Evolutionary conservation across 92 coral and sea anemone species (phyloP).

Genomic region (Metridium senile): DNA sequence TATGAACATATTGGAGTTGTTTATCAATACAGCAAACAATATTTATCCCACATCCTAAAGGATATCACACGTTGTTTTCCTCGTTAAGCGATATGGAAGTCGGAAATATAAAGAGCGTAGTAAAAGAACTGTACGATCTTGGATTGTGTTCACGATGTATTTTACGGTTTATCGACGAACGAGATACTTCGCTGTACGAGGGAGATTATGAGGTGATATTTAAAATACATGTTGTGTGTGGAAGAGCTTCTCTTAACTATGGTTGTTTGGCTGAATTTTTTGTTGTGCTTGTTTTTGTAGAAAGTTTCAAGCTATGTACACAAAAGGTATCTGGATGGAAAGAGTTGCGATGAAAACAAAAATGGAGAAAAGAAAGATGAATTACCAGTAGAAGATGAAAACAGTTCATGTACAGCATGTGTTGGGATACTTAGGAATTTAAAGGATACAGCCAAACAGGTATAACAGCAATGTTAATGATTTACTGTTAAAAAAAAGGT

Average conservation of each 20-base stretch:
- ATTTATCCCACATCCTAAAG: neutral
- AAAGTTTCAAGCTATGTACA: neutral
- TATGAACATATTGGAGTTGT: neutral
- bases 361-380: neutral
- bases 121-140: constrained; percentile 39
- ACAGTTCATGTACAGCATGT: constrained; percentile 54
- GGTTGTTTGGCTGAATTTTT: neutral
- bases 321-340: constrained; percentile 7
- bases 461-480: too few relatives aligned
- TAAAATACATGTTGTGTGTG: too few relatives aligned
- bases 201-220: constrained; percentile 67
- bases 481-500: too few relatives aligned
- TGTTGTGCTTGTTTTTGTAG: neutral
- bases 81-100: constrained; percentile 1
- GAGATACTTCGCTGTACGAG: constrained; percentile 41
- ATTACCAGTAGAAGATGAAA: neutral
- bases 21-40: neutral
- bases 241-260: too few relatives aligned
- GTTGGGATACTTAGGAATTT: constrained; percentile 54
- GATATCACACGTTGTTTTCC: too few relatives aligned
- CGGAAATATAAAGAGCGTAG: constrained; percentile 4
- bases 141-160: constrained; percentile 82
- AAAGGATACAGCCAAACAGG: constrained; percentile 37
- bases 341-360: neutral
- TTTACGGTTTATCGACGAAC: constrained; percentile 72